phyloP scores from a whole-genome alignment of 2,113 vertebrate genomes.

The Oreotrochilus melanogaster region DNA sequence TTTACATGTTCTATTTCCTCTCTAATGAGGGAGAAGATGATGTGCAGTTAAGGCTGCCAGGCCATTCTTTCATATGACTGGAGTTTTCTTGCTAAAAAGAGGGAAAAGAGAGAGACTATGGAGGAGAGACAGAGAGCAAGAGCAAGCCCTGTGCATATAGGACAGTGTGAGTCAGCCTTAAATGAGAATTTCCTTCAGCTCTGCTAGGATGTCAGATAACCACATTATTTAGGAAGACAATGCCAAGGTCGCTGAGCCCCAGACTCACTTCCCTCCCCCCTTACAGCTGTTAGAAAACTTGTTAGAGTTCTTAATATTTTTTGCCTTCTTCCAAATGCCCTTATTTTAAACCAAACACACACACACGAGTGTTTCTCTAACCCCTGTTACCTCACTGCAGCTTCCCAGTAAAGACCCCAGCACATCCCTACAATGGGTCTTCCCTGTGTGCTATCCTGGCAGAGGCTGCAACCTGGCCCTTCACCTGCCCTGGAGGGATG shows the following conservation, averaged over 20 bases:
- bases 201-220: not conserved
- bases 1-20: constrained; percentile 39
- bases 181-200: constrained; percentile 9
- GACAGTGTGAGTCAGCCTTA: not conserved
- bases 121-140: not conserved
- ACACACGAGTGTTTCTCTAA: not conserved
- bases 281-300: not conserved
- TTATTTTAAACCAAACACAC: not conserved
- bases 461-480: not conserved
- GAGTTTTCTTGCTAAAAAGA: not conserved
- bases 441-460: not conserved
- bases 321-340: not conserved
- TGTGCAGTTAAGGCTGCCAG: constrained; percentile 16
- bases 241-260: not conserved
- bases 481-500: no score
- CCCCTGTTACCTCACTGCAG: no score
- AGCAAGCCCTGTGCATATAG: not conserved
- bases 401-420: not conserved
- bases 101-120: not conserved
- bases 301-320: not conserved
- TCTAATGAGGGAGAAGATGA: constrained; percentile 35
- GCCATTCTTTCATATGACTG: not conserved
- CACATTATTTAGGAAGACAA: not conserved
- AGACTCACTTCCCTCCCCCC: not conserved
- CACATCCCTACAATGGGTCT: not conserved